phyloP scores from a whole-genome alignment of 2,113 vertebrate species.

The Myocastor coypus region DNA sequence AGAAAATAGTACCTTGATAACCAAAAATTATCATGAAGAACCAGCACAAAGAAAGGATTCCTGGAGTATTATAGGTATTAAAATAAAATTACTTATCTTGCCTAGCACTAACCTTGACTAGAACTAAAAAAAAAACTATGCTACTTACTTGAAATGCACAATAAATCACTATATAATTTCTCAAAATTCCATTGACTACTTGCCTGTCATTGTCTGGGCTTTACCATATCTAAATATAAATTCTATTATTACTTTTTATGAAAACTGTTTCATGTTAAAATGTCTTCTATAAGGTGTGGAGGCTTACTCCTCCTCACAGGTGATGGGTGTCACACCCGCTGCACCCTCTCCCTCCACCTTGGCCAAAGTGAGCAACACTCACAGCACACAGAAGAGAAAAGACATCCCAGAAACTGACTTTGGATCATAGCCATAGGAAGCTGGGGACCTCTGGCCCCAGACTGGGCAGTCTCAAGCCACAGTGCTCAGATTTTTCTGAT shows the following conservation, averaged over 20 bases:
- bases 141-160: neutral
- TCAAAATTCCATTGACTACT: neutral
- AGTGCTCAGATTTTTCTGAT: conserved; percentile 5
- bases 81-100: neutral
- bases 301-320: accelerated
- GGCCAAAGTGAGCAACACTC: neutral
- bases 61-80: neutral
- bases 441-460: neutral
- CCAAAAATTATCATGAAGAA: neutral
- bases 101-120: neutral
- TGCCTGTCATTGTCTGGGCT: neutral
- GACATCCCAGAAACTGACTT: neutral
- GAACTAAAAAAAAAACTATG: neutral
- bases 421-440: conserved; percentile 5
- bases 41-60: neutral
- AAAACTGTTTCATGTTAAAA: neutral
- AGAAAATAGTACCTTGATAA: neutral
- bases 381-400: neutral
- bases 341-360: neutral
- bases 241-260: conserved; percentile 16
- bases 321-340: accelerated
- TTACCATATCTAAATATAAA: neutral
- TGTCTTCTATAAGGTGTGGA: too few relatives aligned
- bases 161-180: neutral
- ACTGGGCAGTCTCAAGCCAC: neutral